phyloP scores from a whole-genome alignment of 2,888 invertebrate genomes.

The Ophioninae sp. region DNA sequence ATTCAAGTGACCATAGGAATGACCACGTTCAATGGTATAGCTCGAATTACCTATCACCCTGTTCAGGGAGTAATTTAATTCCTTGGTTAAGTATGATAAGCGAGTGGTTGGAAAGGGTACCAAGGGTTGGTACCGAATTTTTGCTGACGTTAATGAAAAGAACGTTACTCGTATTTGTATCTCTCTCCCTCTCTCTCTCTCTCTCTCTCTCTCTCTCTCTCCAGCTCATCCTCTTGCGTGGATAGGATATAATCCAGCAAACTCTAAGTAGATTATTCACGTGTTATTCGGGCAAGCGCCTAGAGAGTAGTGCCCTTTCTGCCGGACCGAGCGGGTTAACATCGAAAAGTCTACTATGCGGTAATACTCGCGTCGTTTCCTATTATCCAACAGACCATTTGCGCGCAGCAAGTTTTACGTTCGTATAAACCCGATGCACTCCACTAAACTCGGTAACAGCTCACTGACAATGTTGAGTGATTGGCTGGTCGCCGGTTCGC shows the following conservation, averaged over 20 bases:
- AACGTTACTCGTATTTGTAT: constrained; percentile 65
- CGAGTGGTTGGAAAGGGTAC: constrained; percentile 8
- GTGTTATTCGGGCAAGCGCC: constrained; percentile 26
- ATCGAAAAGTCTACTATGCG: constrained; percentile 23
- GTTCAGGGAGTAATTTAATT: constrained; percentile 48
- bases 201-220: background rate
- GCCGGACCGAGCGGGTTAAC: constrained; percentile 37
- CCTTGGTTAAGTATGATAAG: constrained; percentile 10
- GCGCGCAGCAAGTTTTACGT: constrained; percentile 8
- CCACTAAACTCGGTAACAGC: constrained; percentile 8
- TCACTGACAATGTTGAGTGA: constrained; percentile 1
- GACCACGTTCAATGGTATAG: no score
- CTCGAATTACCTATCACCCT: no score
- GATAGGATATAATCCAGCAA: constrained; percentile 42
- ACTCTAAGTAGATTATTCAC: constrained; percentile 57
- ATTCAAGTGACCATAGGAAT: no score
- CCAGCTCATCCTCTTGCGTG: constrained; percentile 1
- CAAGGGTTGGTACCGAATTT: constrained; percentile 61
- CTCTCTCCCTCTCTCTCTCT: constrained; percentile 14
- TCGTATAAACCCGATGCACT: constrained; percentile 19
- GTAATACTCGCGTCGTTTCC: constrained; percentile 15
- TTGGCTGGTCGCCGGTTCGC: constrained; percentile 3
- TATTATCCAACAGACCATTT: constrained; percentile 17
- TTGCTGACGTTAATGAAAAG: constrained; percentile 71
- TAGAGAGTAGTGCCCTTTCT: constrained; percentile 23